Conservation (phyloP, 2,888 invertebrate species). For the Halictus quadricinctus region DNA sequence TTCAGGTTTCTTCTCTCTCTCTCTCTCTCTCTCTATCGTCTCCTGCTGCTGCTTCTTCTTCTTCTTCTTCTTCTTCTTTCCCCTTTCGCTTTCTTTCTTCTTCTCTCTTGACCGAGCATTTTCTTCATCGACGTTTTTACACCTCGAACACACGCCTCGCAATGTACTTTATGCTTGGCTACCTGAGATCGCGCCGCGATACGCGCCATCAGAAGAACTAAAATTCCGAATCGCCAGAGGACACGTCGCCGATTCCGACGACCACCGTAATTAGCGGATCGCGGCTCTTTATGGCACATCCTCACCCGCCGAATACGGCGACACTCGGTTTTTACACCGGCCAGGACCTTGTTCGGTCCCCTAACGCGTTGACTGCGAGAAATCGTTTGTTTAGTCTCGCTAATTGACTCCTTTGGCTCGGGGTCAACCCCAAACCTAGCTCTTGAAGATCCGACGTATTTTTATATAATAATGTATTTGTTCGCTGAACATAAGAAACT, state of each 20-base stretch:
- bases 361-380: neutral
- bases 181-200: slow-evolving; percentile 43
- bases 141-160: slow-evolving; percentile 49
- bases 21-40: neutral
- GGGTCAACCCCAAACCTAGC: neutral
- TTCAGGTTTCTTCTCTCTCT: neutral
- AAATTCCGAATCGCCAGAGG: slow-evolving; percentile 7
- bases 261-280: slow-evolving; percentile 21
- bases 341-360: neutral
- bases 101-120: slow-evolving; percentile 4
- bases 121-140: slow-evolving; percentile 58
- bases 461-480: neutral
- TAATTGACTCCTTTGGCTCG: neutral
- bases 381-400: neutral
- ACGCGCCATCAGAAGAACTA: slow-evolving; percentile 27
- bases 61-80: neutral
- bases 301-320: neutral
- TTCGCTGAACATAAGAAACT: neutral
- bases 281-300: neutral
- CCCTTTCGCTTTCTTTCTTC: neutral
- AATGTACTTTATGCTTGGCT: slow-evolving; percentile 45
- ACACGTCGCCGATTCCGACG: neutral
- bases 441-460: neutral
- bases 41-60: neutral
- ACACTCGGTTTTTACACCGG: neutral